Evolutionary conservation across 1,140 invertebrate genomes (phyloP), one percentile per base, ranked within the genome.

Genomic region (Diploscapter pachys): DNA sequence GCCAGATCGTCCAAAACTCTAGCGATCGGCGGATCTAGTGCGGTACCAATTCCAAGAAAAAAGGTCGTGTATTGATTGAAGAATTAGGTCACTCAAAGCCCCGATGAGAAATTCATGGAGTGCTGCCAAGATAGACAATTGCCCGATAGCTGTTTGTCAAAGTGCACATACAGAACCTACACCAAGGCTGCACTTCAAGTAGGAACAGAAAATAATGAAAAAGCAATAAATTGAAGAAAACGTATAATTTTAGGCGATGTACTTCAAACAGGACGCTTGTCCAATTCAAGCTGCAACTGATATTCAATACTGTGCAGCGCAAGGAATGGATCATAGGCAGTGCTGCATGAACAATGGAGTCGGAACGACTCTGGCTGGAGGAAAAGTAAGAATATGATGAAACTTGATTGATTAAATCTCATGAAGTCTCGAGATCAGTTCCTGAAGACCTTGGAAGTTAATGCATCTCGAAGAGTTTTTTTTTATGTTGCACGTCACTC

Each of bases 281-380:
- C 81, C 81, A 54, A 77, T 82, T 48, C 77, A 65, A 57, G 81
- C 81, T 8, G 81, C 81, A 31, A 77, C 81, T 9, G 81, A 81
- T 48, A 79, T 82, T n/a, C 81, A 82, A 53, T 83, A 73, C 72
- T 82, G 81, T 69, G 81, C 81, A 57, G 81, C 81, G 62, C 78
- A 79, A 64, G 78, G 78, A 9, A 63, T 62, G 31, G 76, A 79
- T 31, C 78, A 79, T 61, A 62, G 53, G 5, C 71, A 68, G 2
- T 79, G 78, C 67, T 79, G 78, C 56, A 61, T 53, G 2, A 72
- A 72, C 56, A 79, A 78, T 61, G 76, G 78, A 4, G 78, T 79
- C 4, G 71, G 55, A 31, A 73, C 70, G 4, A 79, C 78, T 51
- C 61, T 79, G 2, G 77, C 73, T 31, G 78, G 78, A 55, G 55